Conservation (phyloP, 2,888 invertebrate genomes). For the Dynastes grantii region DNA sequence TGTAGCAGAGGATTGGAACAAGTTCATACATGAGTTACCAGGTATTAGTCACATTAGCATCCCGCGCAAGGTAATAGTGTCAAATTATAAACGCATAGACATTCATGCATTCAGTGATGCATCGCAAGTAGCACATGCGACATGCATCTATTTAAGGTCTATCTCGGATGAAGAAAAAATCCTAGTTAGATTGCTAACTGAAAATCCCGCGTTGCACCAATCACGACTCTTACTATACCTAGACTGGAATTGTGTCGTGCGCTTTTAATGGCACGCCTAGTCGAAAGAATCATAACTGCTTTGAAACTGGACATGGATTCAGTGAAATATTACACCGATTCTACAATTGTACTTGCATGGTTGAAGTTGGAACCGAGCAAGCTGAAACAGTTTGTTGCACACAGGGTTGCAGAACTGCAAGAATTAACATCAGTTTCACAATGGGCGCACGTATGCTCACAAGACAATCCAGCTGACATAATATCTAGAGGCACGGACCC, state of each 20-base stretch:
- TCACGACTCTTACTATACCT: constrained; percentile 57
- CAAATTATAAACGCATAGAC: constrained; percentile 13
- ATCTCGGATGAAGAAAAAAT: constrained; percentile 1
- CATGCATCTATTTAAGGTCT: constrained; percentile 47
- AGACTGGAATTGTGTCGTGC: no score
- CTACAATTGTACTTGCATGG: constrained; percentile 54
- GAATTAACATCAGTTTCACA: no score
- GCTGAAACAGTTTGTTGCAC: no score
- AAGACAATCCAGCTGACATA: no score
- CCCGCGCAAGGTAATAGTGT: no score
- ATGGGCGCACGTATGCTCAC: no score
- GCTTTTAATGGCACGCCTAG: constrained; percentile 38
- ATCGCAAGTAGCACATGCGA: constrained; percentile 46
- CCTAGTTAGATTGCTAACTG: constrained; percentile 39
- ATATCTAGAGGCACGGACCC: no score
- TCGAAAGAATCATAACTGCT: constrained; percentile 41
- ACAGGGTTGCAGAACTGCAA: no score
- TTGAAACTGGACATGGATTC: constrained; percentile 16
- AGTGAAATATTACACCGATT: constrained; percentile 57
- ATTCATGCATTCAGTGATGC: constrained; percentile 57
- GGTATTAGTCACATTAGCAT: no score
- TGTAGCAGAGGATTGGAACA: no score
- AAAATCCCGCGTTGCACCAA: constrained; percentile 50
- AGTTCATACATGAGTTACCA: no score
- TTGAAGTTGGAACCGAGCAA: no score